Conservation (phyloP, 2,113 vertebrate genomes). For the Verasper variegatus region DNA sequence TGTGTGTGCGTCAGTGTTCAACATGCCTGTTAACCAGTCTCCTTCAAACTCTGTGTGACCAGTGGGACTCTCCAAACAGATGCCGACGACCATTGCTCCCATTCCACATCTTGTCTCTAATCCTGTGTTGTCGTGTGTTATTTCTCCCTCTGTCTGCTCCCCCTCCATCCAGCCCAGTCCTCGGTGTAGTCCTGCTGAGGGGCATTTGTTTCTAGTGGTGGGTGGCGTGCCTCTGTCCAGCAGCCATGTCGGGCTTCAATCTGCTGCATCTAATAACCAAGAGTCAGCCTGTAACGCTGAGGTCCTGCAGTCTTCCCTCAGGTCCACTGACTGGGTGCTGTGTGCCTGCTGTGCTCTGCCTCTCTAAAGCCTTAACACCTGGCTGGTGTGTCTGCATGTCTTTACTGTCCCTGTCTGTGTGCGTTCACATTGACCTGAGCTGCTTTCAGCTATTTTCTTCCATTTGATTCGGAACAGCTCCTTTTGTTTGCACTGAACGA, state of each 20-base stretch:
- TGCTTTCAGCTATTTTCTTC: conserved; percentile 5
- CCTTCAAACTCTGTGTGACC: conserved; percentile 33
- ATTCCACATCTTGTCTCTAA: conserved; percentile 23
- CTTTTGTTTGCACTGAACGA: neutral
- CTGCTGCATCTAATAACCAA: conserved; percentile 99
- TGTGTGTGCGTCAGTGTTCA: neutral
- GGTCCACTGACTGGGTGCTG: conserved; percentile 90
- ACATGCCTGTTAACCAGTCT: conserved; percentile 12
- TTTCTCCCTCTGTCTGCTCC: conserved; percentile 80
- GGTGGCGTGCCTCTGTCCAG: conserved; percentile 75
- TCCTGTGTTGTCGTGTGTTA: conserved; percentile 73
- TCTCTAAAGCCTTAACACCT: conserved; percentile 78
- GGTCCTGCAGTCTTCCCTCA: conserved; percentile 98
- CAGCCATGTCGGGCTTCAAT: conserved; percentile 99
- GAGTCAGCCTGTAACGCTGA: conserved; percentile 95
- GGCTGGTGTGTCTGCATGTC: conserved; percentile 80
- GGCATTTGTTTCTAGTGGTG: conserved; percentile 55
- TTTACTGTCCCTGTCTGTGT: conserved; percentile 56
- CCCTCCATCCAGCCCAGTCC: conserved; percentile 76
- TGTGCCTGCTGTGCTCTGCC: conserved; percentile 82
- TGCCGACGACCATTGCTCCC: neutral
- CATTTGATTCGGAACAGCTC: neutral
- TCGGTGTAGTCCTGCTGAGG: conserved; percentile 41
- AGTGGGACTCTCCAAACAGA: conserved; percentile 8
- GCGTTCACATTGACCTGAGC: conserved; percentile 12